Evolutionary conservation across 2,888 invertebrate genomes (phyloP), one percentile per base, ranked within the genome.

Genomic region (Drosophila limbata): DNA sequence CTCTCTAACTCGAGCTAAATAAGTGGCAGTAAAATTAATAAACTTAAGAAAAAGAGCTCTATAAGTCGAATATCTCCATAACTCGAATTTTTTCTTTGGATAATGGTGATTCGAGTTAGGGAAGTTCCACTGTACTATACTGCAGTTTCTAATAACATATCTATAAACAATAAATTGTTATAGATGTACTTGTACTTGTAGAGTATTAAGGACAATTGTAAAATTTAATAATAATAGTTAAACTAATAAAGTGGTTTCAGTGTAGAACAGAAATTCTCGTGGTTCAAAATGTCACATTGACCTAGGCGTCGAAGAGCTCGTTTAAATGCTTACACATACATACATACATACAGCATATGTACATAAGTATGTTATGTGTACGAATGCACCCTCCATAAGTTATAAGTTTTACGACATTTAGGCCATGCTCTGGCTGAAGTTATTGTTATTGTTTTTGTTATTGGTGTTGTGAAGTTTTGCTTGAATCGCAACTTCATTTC

Each of bases 391-490:
- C 78, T 55, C 28, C 42, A 62, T 69, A 78, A 66, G 45, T 66
- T 57, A 33, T 5, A 65, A 66, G 55, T 50, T 76, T 78, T 62
- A 76, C 61, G 75, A 61, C 78, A 77, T 76, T 77, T 73, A 13
- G 75, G 73, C 57, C 73, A 76, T 21, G 65, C 55, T 35, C 61
- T 65, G 57, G 33, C 35, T 62, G 39, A 19, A 10, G 28, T 21
- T 39, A 19, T 31, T 35, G 10, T 61, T 44, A 28, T 52, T 48
- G 5, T 25, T 25, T 25, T 25, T 25, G 25, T 25, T 25, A 5
- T 25, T 25, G 25, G 25, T 33, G 10, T 48, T 40, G 21, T 31
- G 21, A 31, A 40, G 39, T 28, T 71, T 68, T 51, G 50, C 31
- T 21, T 50, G 33, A 25, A 59, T 55, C 55, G 57, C 73, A 51